Conservation (phyloP, 2,888 invertebrate species). For the Oeneis ivallda region DNA sequence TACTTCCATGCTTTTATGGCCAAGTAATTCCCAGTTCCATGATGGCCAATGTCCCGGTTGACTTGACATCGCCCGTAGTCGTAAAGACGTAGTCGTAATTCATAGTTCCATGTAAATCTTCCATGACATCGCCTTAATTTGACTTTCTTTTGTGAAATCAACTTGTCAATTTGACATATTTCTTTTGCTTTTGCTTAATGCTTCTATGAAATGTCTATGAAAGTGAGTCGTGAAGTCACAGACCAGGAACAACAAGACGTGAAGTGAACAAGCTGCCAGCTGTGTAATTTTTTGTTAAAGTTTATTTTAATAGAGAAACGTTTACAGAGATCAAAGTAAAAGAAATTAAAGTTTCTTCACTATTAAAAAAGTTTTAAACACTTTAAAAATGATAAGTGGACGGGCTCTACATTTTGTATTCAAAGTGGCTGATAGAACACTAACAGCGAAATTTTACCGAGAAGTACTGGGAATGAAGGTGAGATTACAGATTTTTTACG, state of each 20-base stretch:
- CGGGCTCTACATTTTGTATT: constrained; percentile 98
- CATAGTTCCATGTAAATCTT: too few relatives aligned
- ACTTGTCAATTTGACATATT: constrained; percentile 13
- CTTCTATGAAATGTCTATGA: too few relatives aligned
- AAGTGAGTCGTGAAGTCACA: too few relatives aligned
- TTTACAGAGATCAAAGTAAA: background rate
- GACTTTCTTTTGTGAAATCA: too few relatives aligned
- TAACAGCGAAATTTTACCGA: constrained; percentile 93
- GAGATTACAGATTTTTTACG: constrained; percentile 44
- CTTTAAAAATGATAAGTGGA: constrained; percentile 79
- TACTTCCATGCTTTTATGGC: too few relatives aligned
- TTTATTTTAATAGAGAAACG: background rate
- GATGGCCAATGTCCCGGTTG: too few relatives aligned
- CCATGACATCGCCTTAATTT: too few relatives aligned
- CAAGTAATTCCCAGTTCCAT: too few relatives aligned
- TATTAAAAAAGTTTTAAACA: background rate
- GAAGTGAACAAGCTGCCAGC: background rate
- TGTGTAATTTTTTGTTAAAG: background rate
- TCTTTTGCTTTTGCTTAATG: too few relatives aligned
- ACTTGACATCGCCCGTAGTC: background rate
- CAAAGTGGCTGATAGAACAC: constrained; percentile 94
- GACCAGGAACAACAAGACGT: too few relatives aligned
- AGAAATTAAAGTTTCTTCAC: background rate
- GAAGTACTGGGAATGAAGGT: constrained; percentile 98
- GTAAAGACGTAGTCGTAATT: background rate